A percentile compares a stretch with the other conserved stretches of the same genome.
Conservation (phyloP, 2,797 vertebrate species). For the Gambusia yucatana region DNA sequence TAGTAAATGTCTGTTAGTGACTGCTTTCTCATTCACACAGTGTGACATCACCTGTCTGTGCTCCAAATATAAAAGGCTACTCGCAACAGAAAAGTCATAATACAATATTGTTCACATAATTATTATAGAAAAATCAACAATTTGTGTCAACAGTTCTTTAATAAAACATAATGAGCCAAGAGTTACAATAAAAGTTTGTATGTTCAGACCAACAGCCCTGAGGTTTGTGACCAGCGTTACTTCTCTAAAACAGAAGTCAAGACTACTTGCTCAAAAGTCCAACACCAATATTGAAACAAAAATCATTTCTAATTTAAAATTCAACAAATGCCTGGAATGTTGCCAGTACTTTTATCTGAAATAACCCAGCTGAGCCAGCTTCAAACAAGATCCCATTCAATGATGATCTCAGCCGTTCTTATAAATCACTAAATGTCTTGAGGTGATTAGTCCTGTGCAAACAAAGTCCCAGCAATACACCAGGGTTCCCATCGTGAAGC, state of each 20-base stretch:
- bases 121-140: neutral
- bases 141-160: neutral
- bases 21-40: neutral
- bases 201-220: neutral
- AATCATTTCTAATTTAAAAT: neutral
- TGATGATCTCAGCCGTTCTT: slow-evolving; percentile 46
- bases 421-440: slow-evolving; percentile 38
- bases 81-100: neutral
- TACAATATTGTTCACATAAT: neutral
- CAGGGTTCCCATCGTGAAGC: slow-evolving; percentile 53
- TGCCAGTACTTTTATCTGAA: slow-evolving; percentile 10
- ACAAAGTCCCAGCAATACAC: slow-evolving; percentile 51
- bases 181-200: neutral
- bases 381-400: slow-evolving; percentile 30
- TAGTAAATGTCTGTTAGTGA: neutral
- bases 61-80: neutral
- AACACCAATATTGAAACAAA: neutral
- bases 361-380: slow-evolving; percentile 25
- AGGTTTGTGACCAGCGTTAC: neutral
- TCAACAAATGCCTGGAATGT: neutral
- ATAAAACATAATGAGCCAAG: neutral
- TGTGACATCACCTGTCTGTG: neutral
- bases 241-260: neutral
- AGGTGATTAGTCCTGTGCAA: slow-evolving; percentile 56
- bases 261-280: neutral